phyloP scores from a whole-genome alignment of 2,888 invertebrate species.

The Heteromurus nitidus region DNA sequence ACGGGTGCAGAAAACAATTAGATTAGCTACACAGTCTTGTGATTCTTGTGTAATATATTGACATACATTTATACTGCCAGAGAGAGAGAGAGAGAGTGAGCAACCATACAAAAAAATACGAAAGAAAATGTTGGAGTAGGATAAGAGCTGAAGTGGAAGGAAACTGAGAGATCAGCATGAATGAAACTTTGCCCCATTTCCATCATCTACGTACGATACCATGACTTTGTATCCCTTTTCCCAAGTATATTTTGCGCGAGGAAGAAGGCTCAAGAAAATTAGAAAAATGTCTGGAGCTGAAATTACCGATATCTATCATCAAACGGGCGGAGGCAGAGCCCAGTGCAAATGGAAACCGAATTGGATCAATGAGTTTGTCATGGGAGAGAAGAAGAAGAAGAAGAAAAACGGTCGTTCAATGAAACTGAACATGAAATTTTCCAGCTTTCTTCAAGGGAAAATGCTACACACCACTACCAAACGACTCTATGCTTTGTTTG shows the following conservation, averaged over 20 bases:
- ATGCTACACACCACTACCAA: too few relatives aligned
- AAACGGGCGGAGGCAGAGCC: background rate
- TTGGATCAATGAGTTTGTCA: too few relatives aligned
- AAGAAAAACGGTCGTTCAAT: too few relatives aligned
- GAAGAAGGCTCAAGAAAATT: background rate
- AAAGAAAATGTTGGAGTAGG: conserved; percentile 18
- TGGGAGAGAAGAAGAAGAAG: too few relatives aligned
- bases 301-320: background rate
- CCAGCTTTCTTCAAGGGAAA: background rate
- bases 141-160: conserved; percentile 43
- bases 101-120: too few relatives aligned
- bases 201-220: conserved; percentile 8
- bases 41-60: conserved; percentile 45
- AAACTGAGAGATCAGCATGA: conserved; percentile 48
- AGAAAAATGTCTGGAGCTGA: background rate
- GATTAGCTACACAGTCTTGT: conserved; percentile 58
- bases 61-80: conserved; percentile 40
- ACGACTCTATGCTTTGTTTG: too few relatives aligned
- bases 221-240: conserved; percentile 8
- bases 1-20: conserved; percentile 58
- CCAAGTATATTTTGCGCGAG: background rate
- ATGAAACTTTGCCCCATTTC: conserved; percentile 33
- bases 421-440: too few relatives aligned
- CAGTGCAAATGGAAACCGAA: too few relatives aligned
- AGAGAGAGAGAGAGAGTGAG: background rate